Evolutionary conservation across 2,888 invertebrate genomes (phyloP), one percentile per base, ranked within the genome.

Genomic region (Himalopsyche kuldschensis): DNA sequence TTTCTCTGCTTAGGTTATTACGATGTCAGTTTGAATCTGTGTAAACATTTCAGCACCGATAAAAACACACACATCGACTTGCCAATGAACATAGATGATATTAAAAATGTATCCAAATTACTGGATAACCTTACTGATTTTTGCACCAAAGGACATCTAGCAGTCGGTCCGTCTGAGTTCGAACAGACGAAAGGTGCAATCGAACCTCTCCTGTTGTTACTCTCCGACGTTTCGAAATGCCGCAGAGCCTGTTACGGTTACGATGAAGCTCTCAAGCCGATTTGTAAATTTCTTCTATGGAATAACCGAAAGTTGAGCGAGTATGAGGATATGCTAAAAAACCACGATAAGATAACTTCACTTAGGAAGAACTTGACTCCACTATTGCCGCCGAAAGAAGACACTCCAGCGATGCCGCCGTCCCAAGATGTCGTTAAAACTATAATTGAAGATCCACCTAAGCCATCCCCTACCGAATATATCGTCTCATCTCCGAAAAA

Each of bases 211-310:
- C 46, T 6, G 17, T 4, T 15, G 6, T 35, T n/a, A 75, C 24
- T 82, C 15, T 82, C 82, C 20, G 79, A 82, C 20, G 17, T 3
- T 6, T 8, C 47, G 6, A 20, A 41, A 5, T 83, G 83, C 31
- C 20, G 15, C 6, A n/a, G 27, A 5, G 55, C 24, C 17, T 83
- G 83, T 24, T 11, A 47, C 24, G 47, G 55, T 3, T 69, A 17
- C n/a, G 17, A 55, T 17, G 24, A 31, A 6, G 63, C 32, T n/a
- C 47, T 83, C 17, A 83, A 83, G 17, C 76, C 80, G 30, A 55
- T 83, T 31, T 83, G 83, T 47, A 83, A 83, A 47, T 32, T 80
- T 5, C 80, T 83, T 31, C 46, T 83, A 4, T 83, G 83, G 83
- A 76, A 32, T 10, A 78, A 75, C 11, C 24, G 15, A 6, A 46